phyloP scores from a whole-genome alignment of 2,113 vertebrate species.

The Clarias batrachus region DNA sequence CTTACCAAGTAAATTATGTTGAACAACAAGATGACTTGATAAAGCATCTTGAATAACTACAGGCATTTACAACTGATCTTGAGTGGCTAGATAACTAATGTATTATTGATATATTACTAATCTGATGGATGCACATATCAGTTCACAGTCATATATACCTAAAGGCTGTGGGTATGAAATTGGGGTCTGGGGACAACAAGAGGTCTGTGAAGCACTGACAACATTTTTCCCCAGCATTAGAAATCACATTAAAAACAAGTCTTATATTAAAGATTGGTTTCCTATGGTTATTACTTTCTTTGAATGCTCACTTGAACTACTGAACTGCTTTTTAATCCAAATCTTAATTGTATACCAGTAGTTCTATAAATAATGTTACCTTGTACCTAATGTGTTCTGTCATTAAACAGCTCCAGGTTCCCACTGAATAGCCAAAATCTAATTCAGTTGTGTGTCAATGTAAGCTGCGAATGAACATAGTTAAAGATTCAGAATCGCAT shows the following conservation, averaged over 20 bases:
- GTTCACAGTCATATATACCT: not conserved
- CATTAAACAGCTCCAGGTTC: not conserved
- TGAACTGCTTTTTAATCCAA: not conserved
- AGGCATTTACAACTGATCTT: not conserved
- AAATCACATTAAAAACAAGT: not conserved
- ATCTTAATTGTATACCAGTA: not conserved
- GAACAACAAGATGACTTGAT: not conserved
- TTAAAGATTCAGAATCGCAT: not conserved
- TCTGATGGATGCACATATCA: not conserved
- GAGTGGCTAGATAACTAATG: not conserved
- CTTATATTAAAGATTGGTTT: not conserved
- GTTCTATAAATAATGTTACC: not conserved
- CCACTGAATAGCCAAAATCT: not conserved
- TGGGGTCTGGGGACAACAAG: not conserved
- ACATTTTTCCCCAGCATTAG: not conserved
- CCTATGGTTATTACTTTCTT: not conserved
- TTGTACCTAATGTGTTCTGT: not conserved
- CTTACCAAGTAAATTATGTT: not conserved
- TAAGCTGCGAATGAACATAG: not conserved
- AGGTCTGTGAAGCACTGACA: not conserved
- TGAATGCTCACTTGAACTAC: not conserved
- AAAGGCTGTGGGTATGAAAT: not conserved
- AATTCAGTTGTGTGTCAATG: not conserved
- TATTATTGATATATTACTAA: not conserved
- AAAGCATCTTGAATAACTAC: not conserved